Conservation (phyloP, 1,140 invertebrate genomes). For the Procambarus clarkii region DNA sequence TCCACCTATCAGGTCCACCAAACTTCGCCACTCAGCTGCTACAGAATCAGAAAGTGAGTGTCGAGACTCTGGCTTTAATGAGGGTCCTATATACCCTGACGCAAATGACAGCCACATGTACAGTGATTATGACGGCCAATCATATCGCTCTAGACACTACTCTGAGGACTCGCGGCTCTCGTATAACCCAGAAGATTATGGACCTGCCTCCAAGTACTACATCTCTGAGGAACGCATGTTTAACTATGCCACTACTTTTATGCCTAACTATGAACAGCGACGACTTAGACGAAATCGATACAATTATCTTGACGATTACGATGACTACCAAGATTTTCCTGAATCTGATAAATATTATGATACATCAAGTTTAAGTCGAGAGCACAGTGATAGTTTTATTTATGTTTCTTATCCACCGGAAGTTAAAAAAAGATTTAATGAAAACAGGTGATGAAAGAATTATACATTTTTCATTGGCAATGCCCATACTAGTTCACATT, state of each 20-base stretch:
- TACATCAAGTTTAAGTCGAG: conserved; percentile 62
- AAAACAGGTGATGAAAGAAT: conserved; percentile 70
- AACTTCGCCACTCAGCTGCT: conserved; percentile 58
- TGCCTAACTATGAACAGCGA: conserved; percentile 72
- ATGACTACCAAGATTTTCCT: conserved; percentile 67
- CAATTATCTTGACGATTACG: conserved; percentile 71
- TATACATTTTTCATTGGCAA: background rate
- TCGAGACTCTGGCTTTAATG: conserved; percentile 71
- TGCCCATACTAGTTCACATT: background rate
- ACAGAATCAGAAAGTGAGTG: conserved; percentile 72
- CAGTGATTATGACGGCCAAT: conserved; percentile 61
- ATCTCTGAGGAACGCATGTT: conserved; percentile 68
- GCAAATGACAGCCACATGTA: conserved; percentile 50
- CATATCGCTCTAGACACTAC: conserved; percentile 69
- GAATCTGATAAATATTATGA: conserved; percentile 68
- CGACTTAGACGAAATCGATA: conserved; percentile 71
- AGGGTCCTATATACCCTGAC: conserved; percentile 67
- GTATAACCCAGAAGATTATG: conserved; percentile 55
- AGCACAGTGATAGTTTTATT: conserved; percentile 72
- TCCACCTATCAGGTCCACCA: conserved; percentile 43
- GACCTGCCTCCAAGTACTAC: conserved; percentile 49
- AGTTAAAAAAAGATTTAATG: conserved; percentile 71
- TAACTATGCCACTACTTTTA: conserved; percentile 71
- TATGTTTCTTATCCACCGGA: conserved; percentile 72
- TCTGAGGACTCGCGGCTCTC: conserved; percentile 70